Base-by-base conservation (phyloP, 1,140 invertebrate genomes). In the Wiebesia pumilae region DNA sequence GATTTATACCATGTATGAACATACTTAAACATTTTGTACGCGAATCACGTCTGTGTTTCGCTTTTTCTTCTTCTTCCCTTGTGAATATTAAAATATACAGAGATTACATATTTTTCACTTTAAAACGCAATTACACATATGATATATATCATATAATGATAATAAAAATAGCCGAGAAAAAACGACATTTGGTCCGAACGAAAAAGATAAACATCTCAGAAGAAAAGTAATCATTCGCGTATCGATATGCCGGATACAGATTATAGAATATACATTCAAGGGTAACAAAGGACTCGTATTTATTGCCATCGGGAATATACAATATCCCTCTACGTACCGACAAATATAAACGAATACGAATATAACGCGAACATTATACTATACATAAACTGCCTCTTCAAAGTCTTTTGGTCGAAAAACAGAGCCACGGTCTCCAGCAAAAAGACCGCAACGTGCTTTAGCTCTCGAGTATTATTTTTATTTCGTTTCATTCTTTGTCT, bases 281-380 rank as follows among this genome's bases (percentile, higher is more conserved):
- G 85, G 85, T 86, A 86, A 86, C 85, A 81, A 86, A 86, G 80
- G 62, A 82, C 54, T 86, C 54, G 65, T 82, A 82, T 82, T 86
- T 82, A 82, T 80, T 82, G 73, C 67, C 33, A 85, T 80, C 77
- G 84, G 54, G 40, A 73, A 14, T 43, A 24, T 35, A 73, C 80
- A 78, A 33, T 14, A 62, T 69, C 51, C 24, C 51, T 35, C 54
- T 27, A 69, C 38, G 33, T 43, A 75, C 71, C 62, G 71, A 33
- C 73, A 84, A 84, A 65, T 78, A 84, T 75, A 84, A 84, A 84
- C 73, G 73, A 78, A 43, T 84, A 84, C 65, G 77, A 73, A n/a
- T 71, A 21, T 83, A 62, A 51, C 33, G 19, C 30, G 30, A 81
- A 43, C 33, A 30, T 21, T 75, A 62, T 35, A 43, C 30, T 73